Percentiles rank a stretch among this genome's conserved stretches.
These are phyloP conservation scores for Halocynthia roretzi DNA, from an alignment of 23 tunicate genomes.

Conservation along the genomic window DNA sequence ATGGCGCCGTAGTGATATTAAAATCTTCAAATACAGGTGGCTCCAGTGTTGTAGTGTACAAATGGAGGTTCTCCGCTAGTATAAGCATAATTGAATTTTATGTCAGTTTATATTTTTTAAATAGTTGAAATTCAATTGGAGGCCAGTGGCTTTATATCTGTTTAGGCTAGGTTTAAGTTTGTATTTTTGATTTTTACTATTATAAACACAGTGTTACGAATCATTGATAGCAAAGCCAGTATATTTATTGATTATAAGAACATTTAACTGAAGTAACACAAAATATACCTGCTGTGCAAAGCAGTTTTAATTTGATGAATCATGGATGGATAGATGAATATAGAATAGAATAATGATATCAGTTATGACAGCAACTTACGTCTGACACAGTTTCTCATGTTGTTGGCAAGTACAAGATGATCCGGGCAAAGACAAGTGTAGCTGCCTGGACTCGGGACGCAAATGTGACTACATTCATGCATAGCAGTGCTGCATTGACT, in stretches of 20 bases:
- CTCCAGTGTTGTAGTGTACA: constrained; percentile 23
- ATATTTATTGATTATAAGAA: too few relatives aligned
- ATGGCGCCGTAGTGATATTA: constrained; percentile 31
- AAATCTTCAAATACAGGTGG: constrained; percentile 13
- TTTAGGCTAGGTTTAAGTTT: neutral
- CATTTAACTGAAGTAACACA: too few relatives aligned
- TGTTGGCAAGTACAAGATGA: constrained; percentile 43
- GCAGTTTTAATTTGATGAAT: too few relatives aligned
- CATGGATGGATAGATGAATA: too few relatives aligned
- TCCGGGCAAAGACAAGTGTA: constrained; percentile 70
- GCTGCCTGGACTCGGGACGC: constrained; percentile 42
- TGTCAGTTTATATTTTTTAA: too few relatives aligned
- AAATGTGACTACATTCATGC: constrained; percentile 66
- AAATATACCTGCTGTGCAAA: too few relatives aligned
- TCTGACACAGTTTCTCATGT: constrained; percentile 51
- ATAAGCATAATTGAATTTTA: too few relatives aligned
- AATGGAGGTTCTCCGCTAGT: constrained; percentile 19
- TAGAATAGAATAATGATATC: too few relatives aligned
- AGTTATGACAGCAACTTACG: constrained; percentile 21
- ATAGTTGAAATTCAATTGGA: too few relatives aligned
- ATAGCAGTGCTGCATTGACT: constrained; percentile 26
- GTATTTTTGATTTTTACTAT: too few relatives aligned
- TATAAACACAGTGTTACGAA: too few relatives aligned
- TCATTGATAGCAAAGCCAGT: too few relatives aligned
- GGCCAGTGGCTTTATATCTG: neutral